phyloP scores from a whole-genome alignment of 2,888 invertebrate species.

The Tethea ocularis region DNA sequence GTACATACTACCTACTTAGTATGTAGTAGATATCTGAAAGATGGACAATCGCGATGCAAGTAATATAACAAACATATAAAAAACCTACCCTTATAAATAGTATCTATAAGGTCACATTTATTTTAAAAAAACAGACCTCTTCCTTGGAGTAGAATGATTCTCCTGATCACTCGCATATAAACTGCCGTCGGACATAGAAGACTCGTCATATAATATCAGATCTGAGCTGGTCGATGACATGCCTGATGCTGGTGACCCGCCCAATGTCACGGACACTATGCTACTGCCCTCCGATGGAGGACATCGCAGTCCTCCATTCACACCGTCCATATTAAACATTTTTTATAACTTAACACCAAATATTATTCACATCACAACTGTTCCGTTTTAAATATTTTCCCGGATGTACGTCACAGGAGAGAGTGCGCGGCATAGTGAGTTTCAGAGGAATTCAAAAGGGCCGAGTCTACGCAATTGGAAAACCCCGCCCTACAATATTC shows the following conservation, averaged over 20 bases:
- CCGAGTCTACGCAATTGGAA: background rate
- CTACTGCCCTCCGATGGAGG: constrained; percentile 39
- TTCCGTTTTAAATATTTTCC: background rate
- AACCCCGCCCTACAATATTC: background rate
- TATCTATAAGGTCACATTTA: too few relatives aligned
- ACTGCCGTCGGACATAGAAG: constrained; percentile 85
- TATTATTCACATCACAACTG: background rate
- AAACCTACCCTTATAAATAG: background rate
- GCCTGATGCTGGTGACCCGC: constrained; percentile 69
- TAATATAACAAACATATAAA: background rate
- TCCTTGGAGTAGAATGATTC: constrained; percentile 86
- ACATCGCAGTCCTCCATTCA: constrained; percentile 41
- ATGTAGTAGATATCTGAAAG: too few relatives aligned
- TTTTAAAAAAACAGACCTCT: constrained; percentile 78
- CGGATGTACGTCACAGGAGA: background rate
- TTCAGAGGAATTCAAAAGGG: background rate
- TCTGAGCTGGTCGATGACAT: constrained; percentile 82
- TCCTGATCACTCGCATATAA: constrained; percentile 93
- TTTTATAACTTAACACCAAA: constrained; percentile 13
- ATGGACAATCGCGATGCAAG: background rate
- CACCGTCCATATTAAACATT: constrained; percentile 57
- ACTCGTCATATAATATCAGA: constrained; percentile 87
- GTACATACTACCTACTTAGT: too few relatives aligned
- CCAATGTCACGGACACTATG: constrained; percentile 40
- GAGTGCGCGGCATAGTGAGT: background rate